Conservation (phyloP, 2,113 vertebrate genomes). For the Delphinapterus leucas region DNA sequence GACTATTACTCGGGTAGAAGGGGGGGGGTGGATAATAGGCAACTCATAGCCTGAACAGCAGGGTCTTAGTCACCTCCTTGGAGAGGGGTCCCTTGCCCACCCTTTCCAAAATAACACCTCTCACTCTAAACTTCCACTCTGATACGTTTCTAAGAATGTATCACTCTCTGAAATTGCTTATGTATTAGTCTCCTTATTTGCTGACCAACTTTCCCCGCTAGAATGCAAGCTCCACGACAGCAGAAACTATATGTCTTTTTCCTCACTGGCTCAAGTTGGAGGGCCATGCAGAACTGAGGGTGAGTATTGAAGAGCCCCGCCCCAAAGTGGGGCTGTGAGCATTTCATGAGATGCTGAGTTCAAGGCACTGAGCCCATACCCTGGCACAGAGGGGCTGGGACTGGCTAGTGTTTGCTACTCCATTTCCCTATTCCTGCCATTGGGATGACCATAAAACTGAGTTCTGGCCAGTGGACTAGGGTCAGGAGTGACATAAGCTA, state of each 20-base stretch:
- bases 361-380: background rate
- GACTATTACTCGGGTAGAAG: background rate
- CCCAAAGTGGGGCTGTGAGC: background rate
- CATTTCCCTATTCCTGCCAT: background rate
- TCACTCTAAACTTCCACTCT: background rate
- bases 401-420: background rate
- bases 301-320: fast-evolving
- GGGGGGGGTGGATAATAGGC: background rate
- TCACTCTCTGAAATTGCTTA: background rate
- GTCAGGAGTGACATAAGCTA: background rate
- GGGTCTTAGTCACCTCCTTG: background rate
- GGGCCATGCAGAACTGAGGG: background rate
- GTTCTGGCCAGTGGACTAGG: background rate
- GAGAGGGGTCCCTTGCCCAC: background rate
- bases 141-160: background rate
- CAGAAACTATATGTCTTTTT: background rate
- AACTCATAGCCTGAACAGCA: background rate
- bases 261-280: background rate
- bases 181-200: background rate
- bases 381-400: background rate
- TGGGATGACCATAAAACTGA: too few species aligned
- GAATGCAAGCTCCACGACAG: background rate
- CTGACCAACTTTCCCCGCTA: background rate
- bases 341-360: background rate
- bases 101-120: background rate